Base-by-base conservation (phyloP, 2,888 invertebrate species). In the Meloe dianella region DNA sequence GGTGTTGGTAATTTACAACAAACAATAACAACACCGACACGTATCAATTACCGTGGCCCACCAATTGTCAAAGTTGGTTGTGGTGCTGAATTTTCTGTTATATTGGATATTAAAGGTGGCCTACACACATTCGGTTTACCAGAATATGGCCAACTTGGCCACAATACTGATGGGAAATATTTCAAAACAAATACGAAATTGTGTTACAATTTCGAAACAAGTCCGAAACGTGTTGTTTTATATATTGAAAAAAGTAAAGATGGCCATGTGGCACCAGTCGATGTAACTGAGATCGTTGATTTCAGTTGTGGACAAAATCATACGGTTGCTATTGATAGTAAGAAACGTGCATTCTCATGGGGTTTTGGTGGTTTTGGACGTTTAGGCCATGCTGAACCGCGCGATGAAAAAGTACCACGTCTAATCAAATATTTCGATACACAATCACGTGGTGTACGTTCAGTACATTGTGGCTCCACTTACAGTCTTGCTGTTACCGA, bases 281-380 rank as follows among this genome's bases (percentile, higher is more conserved):
- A 92, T 73, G 92, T 94, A 72, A 94, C 95, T 1, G 93, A 92
- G 79, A 93, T 97, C 65, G 91, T 93, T 0, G 95, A 96, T 79
- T 92, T 97, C 79, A 92, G 93, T 29, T 97, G 97, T 81, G 97
- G 97, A 10, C 90, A 91, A 74, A 95, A 96, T 83, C 97, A 97
- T 78, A 92, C 95, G 57, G 96, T 94, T 79, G 94, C 94, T 0
- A 89, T 96, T 71, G 97, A 97, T 80, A 91, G 93, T 0, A 92
- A 92, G 81, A 95, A 93, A 83, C 89, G 97, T 12, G 92, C 94
- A 0, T 97, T 89, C 84, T 95, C 96, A 62, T 97, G 97, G 97
- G 97, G 97, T 22, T 97, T 96, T 83, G 97, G 96, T 12, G 97
- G 97, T 0, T 95, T 97, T 79, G 97, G 97, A 0, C 90, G 97